Conservation (phyloP, 1,140 invertebrate genomes). For the Lepidotrigona ventralis region DNA sequence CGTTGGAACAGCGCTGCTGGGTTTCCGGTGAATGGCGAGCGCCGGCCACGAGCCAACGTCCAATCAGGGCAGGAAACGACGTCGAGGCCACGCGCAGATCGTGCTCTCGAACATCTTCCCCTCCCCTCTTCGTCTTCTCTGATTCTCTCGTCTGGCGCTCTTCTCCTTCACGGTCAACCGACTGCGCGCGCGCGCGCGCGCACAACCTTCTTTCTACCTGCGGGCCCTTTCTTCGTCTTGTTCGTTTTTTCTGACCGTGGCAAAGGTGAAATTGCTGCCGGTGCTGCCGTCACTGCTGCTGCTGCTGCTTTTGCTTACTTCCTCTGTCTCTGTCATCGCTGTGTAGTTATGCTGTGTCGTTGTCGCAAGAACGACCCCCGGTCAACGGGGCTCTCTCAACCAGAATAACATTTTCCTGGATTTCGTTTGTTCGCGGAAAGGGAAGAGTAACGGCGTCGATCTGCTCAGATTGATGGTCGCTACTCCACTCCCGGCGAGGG, state of each 20-base stretch:
- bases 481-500: neutral
- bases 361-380: constrained; percentile 9
- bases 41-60: constrained; percentile 80
- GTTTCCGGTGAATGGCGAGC: constrained; percentile 79
- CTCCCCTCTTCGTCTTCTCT: constrained; percentile 8
- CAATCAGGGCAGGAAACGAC: constrained; percentile 78
- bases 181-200: neutral
- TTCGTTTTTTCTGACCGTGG: constrained; percentile 23
- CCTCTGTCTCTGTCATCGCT: neutral
- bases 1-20: constrained; percentile 59
- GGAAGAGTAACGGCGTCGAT: constrained; percentile 13
- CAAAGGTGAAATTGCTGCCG: constrained; percentile 44
- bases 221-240: constrained; percentile 1
- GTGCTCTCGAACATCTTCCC: constrained; percentile 29
- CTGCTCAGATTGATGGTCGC: constrained; percentile 14
- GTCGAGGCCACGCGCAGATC: constrained; percentile 76
- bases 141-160: neutral
- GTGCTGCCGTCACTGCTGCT: neutral
- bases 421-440: neutral
- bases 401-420: constrained; percentile 40
- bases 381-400: neutral
- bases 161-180: neutral
- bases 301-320: neutral
- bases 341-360: neutral
- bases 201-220: neutral